These are phyloP conservation scores for Alethe castanea DNA, from an alignment of 2,113 vertebrate species.

Conservation along the genomic window DNA sequence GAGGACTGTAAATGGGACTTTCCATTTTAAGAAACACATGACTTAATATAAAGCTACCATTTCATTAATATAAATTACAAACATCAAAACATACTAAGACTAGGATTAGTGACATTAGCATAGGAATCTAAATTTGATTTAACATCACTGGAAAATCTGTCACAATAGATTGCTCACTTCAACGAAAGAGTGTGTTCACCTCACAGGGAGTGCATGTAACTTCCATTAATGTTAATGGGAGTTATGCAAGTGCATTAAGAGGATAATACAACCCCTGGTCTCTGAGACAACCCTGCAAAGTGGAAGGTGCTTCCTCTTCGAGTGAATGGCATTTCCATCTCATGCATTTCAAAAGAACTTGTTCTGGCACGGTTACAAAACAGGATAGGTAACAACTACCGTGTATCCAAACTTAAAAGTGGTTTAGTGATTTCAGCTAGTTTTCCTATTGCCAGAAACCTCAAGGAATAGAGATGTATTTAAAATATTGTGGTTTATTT, in stretches of 20 bases:
- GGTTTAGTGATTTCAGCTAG: not conserved
- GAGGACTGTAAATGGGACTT: not conserved
- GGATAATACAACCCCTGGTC: slow-evolving; percentile 41
- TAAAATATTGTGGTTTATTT: not conserved
- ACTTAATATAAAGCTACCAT: not conserved
- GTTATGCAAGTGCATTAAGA: slow-evolving; percentile 60
- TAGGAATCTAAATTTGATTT: not conserved
- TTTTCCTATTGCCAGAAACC: not conserved
- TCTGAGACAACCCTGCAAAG: slow-evolving; percentile 24
- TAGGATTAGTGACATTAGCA: not conserved
- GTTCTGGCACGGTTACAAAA: not conserved
- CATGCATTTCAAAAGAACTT: slow-evolving; percentile 29
- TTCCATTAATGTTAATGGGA: slow-evolving; percentile 51
- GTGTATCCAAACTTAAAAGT: not conserved
- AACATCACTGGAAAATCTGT: slow-evolving; percentile 20
- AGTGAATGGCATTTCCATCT: slow-evolving; percentile 13
- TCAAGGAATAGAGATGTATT: not conserved
- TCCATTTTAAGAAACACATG: not conserved
- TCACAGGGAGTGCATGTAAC: slow-evolving; percentile 3
- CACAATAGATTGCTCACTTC: not conserved
- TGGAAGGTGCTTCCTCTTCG: slow-evolving; percentile 20
- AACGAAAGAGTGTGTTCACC: slow-evolving; percentile 31
- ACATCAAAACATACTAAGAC: not conserved
- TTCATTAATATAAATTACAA: not conserved
- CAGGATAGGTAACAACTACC: not conserved